Base-by-base conservation (phyloP, 2,113 vertebrate species). In the Dermatemys mawii region DNA sequence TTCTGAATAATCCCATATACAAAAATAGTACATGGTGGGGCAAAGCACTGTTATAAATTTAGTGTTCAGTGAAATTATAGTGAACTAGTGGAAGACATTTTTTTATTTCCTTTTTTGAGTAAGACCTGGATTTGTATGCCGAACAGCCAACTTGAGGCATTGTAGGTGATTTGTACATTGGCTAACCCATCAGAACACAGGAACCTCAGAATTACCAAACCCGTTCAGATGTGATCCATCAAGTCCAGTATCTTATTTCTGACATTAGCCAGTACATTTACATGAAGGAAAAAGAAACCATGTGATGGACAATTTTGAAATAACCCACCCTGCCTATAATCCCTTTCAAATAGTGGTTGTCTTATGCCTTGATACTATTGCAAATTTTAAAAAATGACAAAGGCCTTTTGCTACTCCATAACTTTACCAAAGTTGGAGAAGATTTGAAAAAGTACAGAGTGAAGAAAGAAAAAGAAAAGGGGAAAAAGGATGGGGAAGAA, bases 221-320 rank as follows among this genome's bases (percentile, higher is more conserved):
- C 32, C n/a, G 8, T 81, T 29, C 50, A 96, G 88, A 90, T 90
- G 90, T n/a, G 21, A 5, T 83, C 50, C 75, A 78, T 38, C 41
- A 88, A 81, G n/a, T 60, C 83, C 22, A 8, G 90, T 88, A 89
- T n/a, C 93, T 27, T 90, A 83, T 89, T 89, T 95, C 60, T 95
- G 96, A 95, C 89, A 97, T 91, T 94, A 96, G 51, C 29, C 89
- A 85, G 70, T 95, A 92, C 48, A 50, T 89, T 93, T 75, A 92
- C 29, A 75, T 46, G 78, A 89, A 91, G 35, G 83, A 60, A 93
- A 95, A 44, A 89, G 89, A 92, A 97, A 91, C 79, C 24, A 14
- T 95, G 19, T 81, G 88, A 87, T 29, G 60, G 63, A 83, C 54
- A 94, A 89, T 84, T 91, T 48, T 81, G 35, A 90, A 91, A 70